phyloP scores from a whole-genome alignment of 1,140 invertebrate genomes.

The Drosophila nigrodunni region DNA sequence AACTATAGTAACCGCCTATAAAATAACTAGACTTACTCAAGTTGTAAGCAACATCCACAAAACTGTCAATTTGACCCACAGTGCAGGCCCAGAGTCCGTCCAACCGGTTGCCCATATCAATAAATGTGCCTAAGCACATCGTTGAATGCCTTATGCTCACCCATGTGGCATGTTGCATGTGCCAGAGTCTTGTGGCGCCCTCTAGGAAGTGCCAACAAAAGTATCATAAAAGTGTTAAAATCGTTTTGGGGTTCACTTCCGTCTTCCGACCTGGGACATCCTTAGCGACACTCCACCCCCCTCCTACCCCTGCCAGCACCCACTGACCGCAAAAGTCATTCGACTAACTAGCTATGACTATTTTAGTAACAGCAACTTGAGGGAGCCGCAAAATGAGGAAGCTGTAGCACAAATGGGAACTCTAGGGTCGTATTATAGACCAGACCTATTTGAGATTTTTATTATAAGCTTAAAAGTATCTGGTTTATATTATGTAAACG shows the following conservation, averaged over 20 bases:
- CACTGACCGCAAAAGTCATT: neutral
- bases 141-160: constrained; percentile 59
- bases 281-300: neutral
- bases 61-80: too few relatives aligned
- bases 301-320: neutral
- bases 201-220: constrained; percentile 42
- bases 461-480: too few relatives aligned
- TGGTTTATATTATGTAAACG: too few relatives aligned
- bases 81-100: neutral
- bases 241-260: constrained; percentile 76
- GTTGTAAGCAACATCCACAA: too few relatives aligned
- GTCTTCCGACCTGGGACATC: constrained; percentile 34
- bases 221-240: constrained; percentile 73
- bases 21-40: too few relatives aligned
- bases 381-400: neutral
- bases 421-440: too few relatives aligned
- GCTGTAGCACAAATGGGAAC: too few relatives aligned
- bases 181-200: constrained; percentile 20
- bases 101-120: constrained; percentile 46
- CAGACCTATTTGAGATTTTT: too few relatives aligned
- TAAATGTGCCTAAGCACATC: constrained; percentile 41
- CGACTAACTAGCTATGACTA: neutral
- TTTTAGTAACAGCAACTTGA: neutral
- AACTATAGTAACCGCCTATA: too few relatives aligned
- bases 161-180: constrained; percentile 37